phyloP scores from a whole-genome alignment of 1,140 invertebrate species.

The Drosophila bocki region DNA sequence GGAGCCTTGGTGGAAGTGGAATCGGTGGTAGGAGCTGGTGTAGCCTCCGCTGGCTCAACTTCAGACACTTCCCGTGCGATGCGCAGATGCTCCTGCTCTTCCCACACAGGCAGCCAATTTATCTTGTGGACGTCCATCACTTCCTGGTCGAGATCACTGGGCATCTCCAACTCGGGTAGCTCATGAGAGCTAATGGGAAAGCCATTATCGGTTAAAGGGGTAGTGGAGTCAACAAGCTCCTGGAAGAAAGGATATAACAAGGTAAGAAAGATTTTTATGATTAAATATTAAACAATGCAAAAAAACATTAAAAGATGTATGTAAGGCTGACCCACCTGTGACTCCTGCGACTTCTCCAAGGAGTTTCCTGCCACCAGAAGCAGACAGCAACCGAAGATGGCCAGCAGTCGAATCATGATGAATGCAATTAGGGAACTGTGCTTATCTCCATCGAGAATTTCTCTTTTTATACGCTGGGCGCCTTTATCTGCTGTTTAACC shows the following conservation, averaged over 20 bases:
- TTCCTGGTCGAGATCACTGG: slow-evolving; percentile 14
- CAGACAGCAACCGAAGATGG: slow-evolving; percentile 28
- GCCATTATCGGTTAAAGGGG: background rate
- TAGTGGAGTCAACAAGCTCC: slow-evolving; percentile 2
- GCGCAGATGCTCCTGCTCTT: slow-evolving; percentile 4
- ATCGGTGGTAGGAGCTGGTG: background rate
- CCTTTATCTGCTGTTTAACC: slow-evolving; percentile 48
- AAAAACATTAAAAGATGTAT: background rate
- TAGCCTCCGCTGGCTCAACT: background rate
- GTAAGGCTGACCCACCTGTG: background rate
- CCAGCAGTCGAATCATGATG: slow-evolving; percentile 52
- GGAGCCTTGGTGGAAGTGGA: background rate
- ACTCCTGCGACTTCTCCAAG: slow-evolving; percentile 12
- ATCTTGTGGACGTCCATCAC: slow-evolving; percentile 36
- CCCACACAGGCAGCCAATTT: slow-evolving; percentile 48
- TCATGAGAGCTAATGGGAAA: slow-evolving; percentile 13
- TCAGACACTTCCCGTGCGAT: background rate
- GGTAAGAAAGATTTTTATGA: no score
- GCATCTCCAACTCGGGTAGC: slow-evolving; percentile 16
- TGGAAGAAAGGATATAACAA: background rate
- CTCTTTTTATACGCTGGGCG: slow-evolving; percentile 52
- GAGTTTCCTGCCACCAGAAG: slow-evolving; percentile 35
- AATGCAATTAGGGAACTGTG: slow-evolving; percentile 41
- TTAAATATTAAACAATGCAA: no score
- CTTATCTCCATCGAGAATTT: slow-evolving; percentile 3